Conservation (phyloP, 2,888 invertebrate genomes). For the Lydus trimaculatus region DNA sequence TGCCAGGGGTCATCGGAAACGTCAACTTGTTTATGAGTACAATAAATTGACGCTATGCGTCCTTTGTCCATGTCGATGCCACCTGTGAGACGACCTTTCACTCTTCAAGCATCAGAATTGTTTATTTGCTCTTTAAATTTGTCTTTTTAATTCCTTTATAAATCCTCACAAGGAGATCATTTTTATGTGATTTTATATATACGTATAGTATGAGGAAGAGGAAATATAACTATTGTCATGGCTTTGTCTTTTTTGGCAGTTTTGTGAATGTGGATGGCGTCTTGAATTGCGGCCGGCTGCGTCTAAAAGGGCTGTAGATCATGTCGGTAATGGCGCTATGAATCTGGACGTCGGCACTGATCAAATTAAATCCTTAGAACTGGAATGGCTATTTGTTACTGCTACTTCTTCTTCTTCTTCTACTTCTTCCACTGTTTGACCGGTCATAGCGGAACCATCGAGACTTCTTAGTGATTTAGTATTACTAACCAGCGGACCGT, state of each 20-base stretch:
- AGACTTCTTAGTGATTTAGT: slow-evolving; percentile 44
- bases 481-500: slow-evolving; percentile 37
- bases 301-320: slow-evolving; percentile 61
- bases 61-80: slow-evolving; percentile 9
- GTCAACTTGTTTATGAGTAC: slow-evolving; percentile 45
- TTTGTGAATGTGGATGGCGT: slow-evolving; percentile 43
- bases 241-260: slow-evolving; percentile 35
- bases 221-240: not conserved
- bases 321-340: slow-evolving; percentile 63
- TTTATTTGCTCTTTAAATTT: not conserved
- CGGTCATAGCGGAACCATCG: slow-evolving; percentile 48
- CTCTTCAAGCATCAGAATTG: not conserved
- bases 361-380: slow-evolving; percentile 63
- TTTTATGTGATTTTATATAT: too few relatives aligned
- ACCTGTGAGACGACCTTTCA: not conserved
- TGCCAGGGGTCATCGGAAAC: slow-evolving; percentile 33
- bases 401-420: slow-evolving; percentile 44
- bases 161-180: not conserved
- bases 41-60: slow-evolving; percentile 38
- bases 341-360: slow-evolving; percentile 63
- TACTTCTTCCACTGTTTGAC: slow-evolving; percentile 50
- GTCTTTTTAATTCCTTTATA: not conserved
- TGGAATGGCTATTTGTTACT: slow-evolving; percentile 53
- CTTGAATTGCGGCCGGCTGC: slow-evolving; percentile 49
- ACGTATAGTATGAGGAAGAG: not conserved